These are phyloP conservation scores for Scaeva pyrastri DNA, from an alignment of 2,888 invertebrate genomes.

Conservation along the genomic window DNA sequence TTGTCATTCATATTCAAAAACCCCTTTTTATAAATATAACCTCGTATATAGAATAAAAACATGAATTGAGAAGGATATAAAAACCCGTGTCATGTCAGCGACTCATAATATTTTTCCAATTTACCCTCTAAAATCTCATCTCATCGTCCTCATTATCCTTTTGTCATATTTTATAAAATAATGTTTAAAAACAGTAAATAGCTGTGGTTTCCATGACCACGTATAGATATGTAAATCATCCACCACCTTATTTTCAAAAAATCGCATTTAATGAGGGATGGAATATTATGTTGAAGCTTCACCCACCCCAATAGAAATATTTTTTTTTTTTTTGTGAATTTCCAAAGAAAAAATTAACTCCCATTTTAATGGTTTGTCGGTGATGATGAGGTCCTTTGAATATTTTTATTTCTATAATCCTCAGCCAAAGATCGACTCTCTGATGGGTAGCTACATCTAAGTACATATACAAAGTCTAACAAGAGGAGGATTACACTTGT, in stretches of 20 bases:
- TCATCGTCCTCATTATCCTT: conserved; percentile 51
- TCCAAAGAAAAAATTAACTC: conserved; percentile 45
- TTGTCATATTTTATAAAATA: conserved; percentile 36
- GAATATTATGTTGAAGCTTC: conserved; percentile 29
- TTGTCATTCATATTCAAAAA: not conserved
- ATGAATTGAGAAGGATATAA: not conserved
- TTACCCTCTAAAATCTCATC: not conserved
- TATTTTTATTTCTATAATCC: conserved; percentile 68
- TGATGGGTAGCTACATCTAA: no score
- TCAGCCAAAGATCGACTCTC: conserved; percentile 61
- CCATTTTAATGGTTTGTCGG: conserved; percentile 67
- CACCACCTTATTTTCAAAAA: conserved; percentile 29
- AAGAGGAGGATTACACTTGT: conserved; percentile 77
- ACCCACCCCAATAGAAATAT: conserved; percentile 18
- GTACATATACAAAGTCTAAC: not conserved
- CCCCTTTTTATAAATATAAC: not conserved
- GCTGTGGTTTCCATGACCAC: conserved; percentile 59
- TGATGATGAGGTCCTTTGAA: conserved; percentile 72
- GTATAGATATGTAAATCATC: conserved; percentile 30
- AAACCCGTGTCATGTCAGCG: conserved; percentile 39
- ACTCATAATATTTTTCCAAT: not conserved
- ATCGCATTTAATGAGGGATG: conserved; percentile 64
- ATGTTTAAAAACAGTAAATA: conserved; percentile 33
- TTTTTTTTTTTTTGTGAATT: not conserved
- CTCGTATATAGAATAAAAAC: not conserved